Evolutionary conservation across 2,113 vertebrate species (phyloP).

Genomic region (Pelvicachromis taeniatus): DNA sequence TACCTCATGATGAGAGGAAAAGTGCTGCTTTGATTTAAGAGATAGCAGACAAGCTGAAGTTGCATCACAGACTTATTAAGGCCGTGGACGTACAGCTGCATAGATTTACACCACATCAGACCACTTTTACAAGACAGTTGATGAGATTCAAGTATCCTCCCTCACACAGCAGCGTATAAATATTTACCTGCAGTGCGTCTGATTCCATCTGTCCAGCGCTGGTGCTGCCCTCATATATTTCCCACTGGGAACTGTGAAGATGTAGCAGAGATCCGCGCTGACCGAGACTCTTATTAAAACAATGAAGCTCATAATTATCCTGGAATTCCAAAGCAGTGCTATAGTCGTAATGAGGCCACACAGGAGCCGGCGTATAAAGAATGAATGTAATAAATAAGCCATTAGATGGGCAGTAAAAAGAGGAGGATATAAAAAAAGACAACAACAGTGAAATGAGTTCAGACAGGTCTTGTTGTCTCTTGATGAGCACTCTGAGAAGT

Average conservation of each 20-base stretch:
- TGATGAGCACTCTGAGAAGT: constrained; percentile 46
- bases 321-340: constrained; percentile 75
- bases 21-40: constrained; percentile 23
- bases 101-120: constrained; percentile 14
- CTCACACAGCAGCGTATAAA: constrained; percentile 50
- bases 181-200: constrained; percentile 66
- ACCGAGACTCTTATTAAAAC: constrained; percentile 79
- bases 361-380: constrained; percentile 75
- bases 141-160: constrained; percentile 54
- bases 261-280: constrained; percentile 60
- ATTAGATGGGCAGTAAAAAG: constrained; percentile 74
- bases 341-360: constrained; percentile 78
- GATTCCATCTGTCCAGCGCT: constrained; percentile 60
- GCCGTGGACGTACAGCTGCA: not conserved
- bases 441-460: constrained; percentile 56
- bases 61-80: constrained; percentile 40
- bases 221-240: constrained; percentile 41
- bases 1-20: constrained; percentile 27
- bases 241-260: constrained; percentile 64
- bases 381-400: constrained; percentile 80
- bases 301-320: constrained; percentile 78
- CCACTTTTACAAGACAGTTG: constrained; percentile 49
- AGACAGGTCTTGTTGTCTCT: constrained; percentile 57
- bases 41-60: not conserved
- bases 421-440: constrained; percentile 61